Percentiles rank a stretch among this genome's conserved stretches.
phyloP scores from a whole-genome alignment of 2,888 invertebrate genomes.

The Bellardia pandia region DNA sequence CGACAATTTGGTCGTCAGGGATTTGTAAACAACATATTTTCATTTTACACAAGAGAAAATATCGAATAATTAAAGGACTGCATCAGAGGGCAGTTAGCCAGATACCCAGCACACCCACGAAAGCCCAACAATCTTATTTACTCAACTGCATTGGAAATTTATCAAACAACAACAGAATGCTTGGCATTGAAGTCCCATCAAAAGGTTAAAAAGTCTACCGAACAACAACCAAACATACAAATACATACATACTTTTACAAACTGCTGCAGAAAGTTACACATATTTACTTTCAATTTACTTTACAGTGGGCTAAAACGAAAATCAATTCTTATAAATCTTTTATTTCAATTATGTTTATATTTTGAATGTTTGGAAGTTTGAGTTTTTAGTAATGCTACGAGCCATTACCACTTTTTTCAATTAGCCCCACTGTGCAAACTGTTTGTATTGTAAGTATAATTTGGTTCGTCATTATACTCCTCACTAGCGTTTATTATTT shows the following conservation, averaged over 20 bases:
- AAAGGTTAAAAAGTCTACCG: conserved; percentile 53
- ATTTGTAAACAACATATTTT: conserved; percentile 10
- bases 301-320: not conserved
- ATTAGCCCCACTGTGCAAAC: not conserved
- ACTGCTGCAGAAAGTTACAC: not conserved
- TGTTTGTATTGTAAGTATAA: conserved; percentile 26
- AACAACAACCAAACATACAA: conserved; percentile 22
- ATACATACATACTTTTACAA: not conserved
- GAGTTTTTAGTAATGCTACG: not conserved
- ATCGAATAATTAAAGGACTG: not conserved
- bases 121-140: conserved; percentile 27
- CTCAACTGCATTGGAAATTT: conserved; percentile 41
- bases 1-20: not conserved
- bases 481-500: not conserved
- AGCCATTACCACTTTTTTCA: not conserved
- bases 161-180: conserved; percentile 15
- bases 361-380: not conserved
- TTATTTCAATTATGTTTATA: not conserved
- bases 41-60: not conserved
- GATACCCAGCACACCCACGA: not conserved
- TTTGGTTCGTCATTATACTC: conserved; percentile 5
- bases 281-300: not conserved
- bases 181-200: conserved; percentile 61
- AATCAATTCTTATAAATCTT: not conserved
- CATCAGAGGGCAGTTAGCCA: not conserved